phyloP scores from a whole-genome alignment of 2,113 vertebrate genomes.

The Oryzias celebensis region DNA sequence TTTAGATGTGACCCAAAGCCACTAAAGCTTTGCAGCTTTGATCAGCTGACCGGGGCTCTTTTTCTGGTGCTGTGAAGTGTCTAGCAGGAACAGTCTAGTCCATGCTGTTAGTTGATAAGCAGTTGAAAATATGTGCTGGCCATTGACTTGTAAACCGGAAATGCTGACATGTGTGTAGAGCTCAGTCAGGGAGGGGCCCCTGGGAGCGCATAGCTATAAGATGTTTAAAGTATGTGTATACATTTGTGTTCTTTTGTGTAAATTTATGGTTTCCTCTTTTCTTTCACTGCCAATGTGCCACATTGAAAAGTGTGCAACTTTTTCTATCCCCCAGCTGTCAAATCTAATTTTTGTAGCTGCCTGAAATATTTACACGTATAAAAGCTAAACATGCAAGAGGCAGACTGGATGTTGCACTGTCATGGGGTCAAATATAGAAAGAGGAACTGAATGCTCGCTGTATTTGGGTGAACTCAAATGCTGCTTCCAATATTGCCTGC shows the following conservation, averaged over 20 bases:
- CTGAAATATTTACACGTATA: conserved; percentile 25
- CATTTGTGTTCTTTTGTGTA: conserved; percentile 5
- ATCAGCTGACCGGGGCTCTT: conserved; percentile 30
- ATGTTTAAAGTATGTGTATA: neutral
- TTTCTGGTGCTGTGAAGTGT: conserved; percentile 31
- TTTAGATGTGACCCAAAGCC: no score
- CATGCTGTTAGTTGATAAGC: conserved; percentile 47
- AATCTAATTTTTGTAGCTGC: neutral
- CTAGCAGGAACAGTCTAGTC: conserved; percentile 22
- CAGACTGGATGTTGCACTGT: conserved; percentile 12
- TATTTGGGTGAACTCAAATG: conserved; percentile 29
- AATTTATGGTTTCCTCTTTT: conserved; percentile 9
- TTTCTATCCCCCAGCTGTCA: neutral
- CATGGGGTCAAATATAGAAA: conserved; percentile 17
- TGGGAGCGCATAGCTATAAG: conserved; percentile 27
- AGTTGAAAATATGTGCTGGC: conserved; percentile 44
- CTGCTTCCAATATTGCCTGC: conserved; percentile 23
- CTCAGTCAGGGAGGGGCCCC: conserved; percentile 47
- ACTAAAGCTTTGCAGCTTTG: conserved; percentile 3
- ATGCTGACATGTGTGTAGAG: conserved; percentile 61
- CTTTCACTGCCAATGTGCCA: neutral
- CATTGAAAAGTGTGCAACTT: neutral
- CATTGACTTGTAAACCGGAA: conserved; percentile 76
- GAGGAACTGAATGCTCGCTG: conserved; percentile 31
- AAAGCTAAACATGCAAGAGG: conserved; percentile 28